phyloP scores from a whole-genome alignment of 2,888 invertebrate species.

The Malthinus seriepunctatus region DNA sequence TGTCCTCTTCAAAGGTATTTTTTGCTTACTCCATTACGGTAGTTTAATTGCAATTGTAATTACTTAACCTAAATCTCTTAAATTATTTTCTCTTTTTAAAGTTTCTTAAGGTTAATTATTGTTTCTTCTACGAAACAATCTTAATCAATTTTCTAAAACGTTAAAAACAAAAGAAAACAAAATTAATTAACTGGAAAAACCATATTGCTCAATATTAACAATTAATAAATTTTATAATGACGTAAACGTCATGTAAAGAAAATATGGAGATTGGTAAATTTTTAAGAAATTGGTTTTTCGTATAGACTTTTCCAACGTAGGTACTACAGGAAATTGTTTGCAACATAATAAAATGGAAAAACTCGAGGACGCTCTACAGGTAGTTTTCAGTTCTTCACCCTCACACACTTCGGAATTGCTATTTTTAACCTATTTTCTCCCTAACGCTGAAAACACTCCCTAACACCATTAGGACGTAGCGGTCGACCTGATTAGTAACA shows the following conservation, averaged over 20 bases:
- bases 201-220: no score
- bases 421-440: slow-evolving; percentile 40
- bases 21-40: no score
- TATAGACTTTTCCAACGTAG: slow-evolving; percentile 10
- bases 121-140: no score
- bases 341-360: slow-evolving; percentile 19
- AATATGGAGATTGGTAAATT: slow-evolving; percentile 3
- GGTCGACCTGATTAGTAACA: slow-evolving; percentile 31
- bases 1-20: no score
- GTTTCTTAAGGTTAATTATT: no score
- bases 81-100: no score
- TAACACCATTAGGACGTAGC: slow-evolving; percentile 32
- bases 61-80: no score
- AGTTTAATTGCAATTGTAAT: no score
- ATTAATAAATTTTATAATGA: no score
- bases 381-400: slow-evolving; percentile 36
- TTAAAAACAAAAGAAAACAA: no score
- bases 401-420: slow-evolving; percentile 37
- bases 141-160: no score
- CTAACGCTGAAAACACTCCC: slow-evolving; percentile 32
- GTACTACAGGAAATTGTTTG: slow-evolving; percentile 22
- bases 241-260: not conserved
- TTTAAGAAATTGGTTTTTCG: slow-evolving; percentile 18
- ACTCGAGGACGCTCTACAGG: slow-evolving; percentile 23
- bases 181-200: no score